phyloP scores from a whole-genome alignment of 2,888 invertebrate species.

The Allolobophora icterica region DNA sequence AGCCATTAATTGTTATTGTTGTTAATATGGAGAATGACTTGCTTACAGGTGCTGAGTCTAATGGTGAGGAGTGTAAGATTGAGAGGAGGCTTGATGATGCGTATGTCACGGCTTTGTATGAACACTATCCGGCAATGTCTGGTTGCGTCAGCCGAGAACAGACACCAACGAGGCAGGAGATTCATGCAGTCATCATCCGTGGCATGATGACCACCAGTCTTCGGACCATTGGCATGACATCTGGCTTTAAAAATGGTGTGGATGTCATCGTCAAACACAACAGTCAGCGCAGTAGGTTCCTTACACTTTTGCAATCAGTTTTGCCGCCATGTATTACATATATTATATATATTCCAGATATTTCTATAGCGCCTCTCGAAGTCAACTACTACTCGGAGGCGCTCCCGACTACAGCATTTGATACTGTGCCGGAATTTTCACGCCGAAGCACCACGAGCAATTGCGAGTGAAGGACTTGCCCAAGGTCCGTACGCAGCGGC shows the following conservation, averaged over 20 bases:
- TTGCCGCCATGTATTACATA: no score
- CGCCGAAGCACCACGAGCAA: no score
- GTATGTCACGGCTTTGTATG: conserved; percentile 21
- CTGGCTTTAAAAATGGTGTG: background rate
- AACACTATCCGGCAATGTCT: conserved; percentile 20
- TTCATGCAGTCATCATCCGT: conserved; percentile 18
- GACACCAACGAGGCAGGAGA: background rate
- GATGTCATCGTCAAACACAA: conserved; percentile 27
- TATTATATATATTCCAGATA: no score
- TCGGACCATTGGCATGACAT: background rate
- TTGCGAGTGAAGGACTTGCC: no score
- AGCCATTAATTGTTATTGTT: background rate
- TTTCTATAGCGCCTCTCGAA: no score
- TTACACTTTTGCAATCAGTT: background rate
- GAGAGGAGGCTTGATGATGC: background rate
- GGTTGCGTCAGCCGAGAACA: conserved; percentile 25
- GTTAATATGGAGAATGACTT: background rate
- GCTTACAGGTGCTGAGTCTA: background rate
- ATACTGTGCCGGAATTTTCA: no score
- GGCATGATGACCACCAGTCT: background rate
- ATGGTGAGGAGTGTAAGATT: background rate
- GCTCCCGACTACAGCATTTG: no score
- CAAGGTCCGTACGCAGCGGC: no score
- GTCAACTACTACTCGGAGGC: no score
- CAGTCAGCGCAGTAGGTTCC: background rate